Evolutionary conservation across 1,140 invertebrate genomes (phyloP).

Genomic region (Venustaconcha ellipsiformis): DNA sequence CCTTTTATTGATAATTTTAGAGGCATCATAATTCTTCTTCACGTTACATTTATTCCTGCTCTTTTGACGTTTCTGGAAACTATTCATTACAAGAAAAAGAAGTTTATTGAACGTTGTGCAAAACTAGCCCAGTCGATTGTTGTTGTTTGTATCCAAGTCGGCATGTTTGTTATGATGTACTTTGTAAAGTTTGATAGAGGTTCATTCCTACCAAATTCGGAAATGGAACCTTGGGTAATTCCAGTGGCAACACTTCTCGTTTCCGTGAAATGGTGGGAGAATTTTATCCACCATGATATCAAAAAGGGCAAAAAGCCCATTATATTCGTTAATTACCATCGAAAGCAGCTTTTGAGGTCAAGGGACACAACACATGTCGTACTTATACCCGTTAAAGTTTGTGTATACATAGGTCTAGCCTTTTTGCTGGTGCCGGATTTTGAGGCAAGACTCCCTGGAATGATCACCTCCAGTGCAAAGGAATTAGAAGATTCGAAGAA

Average conservation of each 20-base stretch:
- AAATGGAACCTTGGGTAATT: conserved; percentile 6
- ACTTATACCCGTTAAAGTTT: not conserved
- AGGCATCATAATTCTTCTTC: conserved; percentile 27
- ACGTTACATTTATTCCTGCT: conserved; percentile 9
- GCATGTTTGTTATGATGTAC: not conserved
- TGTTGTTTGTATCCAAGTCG: conserved; percentile 5
- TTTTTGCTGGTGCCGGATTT: not conserved
- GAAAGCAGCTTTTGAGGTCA: not conserved
- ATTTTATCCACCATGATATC: conserved; percentile 82
- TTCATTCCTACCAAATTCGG: too few species aligned
- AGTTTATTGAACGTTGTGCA: not conserved
- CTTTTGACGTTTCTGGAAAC: not conserved
- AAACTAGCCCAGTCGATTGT: not conserved
- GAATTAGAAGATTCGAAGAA: too few species aligned
- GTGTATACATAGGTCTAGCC: not conserved
- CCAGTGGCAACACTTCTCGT: conserved; percentile 66
- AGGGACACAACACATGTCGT: conserved; percentile 3
- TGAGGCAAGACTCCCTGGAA: not conserved
- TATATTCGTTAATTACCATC: not conserved
- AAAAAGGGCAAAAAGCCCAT: not conserved
- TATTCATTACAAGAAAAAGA: not conserved
- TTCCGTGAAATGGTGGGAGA: conserved; percentile 97
- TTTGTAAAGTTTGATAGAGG: not conserved
- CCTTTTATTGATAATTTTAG: conserved; percentile 30
- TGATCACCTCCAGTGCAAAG: too few species aligned